Base-by-base conservation (phyloP, 1,140 invertebrate species). In the Cydia amplana region DNA sequence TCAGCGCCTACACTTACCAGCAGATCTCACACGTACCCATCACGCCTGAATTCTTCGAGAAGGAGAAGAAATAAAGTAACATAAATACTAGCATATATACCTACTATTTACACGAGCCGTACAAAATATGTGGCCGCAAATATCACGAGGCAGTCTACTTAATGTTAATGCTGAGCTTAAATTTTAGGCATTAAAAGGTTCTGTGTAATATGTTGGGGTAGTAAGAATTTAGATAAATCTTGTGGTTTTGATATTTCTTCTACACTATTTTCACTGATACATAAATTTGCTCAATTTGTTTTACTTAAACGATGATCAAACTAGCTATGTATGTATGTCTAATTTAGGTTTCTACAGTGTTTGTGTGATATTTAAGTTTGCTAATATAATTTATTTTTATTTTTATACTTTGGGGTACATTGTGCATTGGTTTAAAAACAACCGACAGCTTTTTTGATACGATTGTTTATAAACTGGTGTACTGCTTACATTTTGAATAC, bases 1-100 rank as follows among this genome's bases (percentile, higher is more conserved):
- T 93, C 74, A 84, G 87, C 75, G 84, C 91, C 0, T 93, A 91
- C 79, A 91, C 91, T 0, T 93, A 93, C 70, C 85, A 93, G 74
- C 91, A 93, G 77, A 79, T 93, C 40, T 87, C 85, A 43, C 82
- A 85, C 51, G 84, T 93, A 5, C 90, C 90, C 0, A 75, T 92
- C 0, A 86, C 87, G 16, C 88, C 91, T 0, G 91, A 92, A 0
- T 92, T 92, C 82, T 92, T 92, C 46, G 91, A 89, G 73, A 85
- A 92, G 43, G 85, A 86, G 64, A 87, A 85, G 75, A 46, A 32
- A 51, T 73, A 72, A 12, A 46, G 36, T 40, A 40, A 55, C 20
- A 55, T 9, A 55, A 55, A 55, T n/a, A 0, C n/a, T n/a, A 49
- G 46, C 14, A 55, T 46, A 55, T n/a, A 18, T 6, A 51, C 16